Percentiles rank a stretch among this genome's conserved stretches.
These are phyloP conservation scores for Aethes cnicana DNA, from an alignment of 2,888 invertebrate species.

Conservation along the genomic window DNA sequence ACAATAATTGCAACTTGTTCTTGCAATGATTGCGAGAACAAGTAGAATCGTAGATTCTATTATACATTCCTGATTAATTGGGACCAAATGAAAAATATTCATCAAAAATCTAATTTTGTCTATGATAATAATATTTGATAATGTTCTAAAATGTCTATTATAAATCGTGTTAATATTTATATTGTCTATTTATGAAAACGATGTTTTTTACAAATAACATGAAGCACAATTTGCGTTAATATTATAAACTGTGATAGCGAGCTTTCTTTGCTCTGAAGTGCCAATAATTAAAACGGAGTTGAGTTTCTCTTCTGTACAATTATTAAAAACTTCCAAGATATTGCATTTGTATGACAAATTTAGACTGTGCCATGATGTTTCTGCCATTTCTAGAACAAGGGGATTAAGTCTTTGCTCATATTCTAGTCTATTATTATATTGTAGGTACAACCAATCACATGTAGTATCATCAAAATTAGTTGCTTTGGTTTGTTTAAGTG, in stretches of 20 bases:
- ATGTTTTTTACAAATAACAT: conserved; percentile 42
- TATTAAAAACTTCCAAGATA: conserved; percentile 34
- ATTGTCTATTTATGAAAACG: conserved; percentile 35
- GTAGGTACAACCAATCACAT: conserved; percentile 23
- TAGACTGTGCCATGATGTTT: conserved; percentile 64
- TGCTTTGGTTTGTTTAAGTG: conserved; percentile 36
- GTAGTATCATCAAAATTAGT: conserved; percentile 25
- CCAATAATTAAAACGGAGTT: conserved; percentile 35
- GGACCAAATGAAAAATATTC: conserved; percentile 48
- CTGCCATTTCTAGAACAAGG: conserved; percentile 59
- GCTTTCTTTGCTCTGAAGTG: conserved; percentile 58
- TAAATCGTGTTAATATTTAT: conserved; percentile 13
- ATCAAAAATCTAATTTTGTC: conserved; percentile 20
- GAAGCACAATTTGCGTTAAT: conserved; percentile 62
- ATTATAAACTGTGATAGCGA: conserved; percentile 67
- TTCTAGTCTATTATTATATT: conserved; percentile 75
- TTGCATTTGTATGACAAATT: conserved; percentile 37
- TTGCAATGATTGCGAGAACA: conserved; percentile 21
- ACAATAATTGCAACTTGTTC: conserved; percentile 10
- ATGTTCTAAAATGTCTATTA: conserved; percentile 4
- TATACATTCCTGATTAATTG: conserved; percentile 36
- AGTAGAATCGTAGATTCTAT: conserved; percentile 57
- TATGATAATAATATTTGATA: conserved; percentile 1
- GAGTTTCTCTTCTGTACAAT: conserved; percentile 28
- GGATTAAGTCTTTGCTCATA: conserved; percentile 75